phyloP scores from a whole-genome alignment of 2,888 invertebrate species.

The Chloroclystis v-ata region DNA sequence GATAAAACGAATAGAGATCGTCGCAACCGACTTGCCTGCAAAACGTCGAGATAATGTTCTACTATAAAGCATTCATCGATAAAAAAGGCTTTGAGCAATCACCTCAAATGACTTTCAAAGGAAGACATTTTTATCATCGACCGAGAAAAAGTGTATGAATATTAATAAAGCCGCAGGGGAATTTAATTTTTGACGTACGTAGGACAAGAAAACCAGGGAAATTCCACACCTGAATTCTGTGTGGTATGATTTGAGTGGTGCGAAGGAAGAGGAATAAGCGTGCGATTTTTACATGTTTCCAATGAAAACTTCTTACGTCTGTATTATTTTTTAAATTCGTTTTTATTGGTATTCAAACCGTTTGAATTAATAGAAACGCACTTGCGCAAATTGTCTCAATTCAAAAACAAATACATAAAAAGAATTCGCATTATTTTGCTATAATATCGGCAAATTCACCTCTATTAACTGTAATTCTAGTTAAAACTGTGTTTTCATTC shows the following conservation, averaged over 20 bases:
- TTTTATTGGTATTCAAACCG: too few species aligned
- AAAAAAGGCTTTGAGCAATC: slow-evolving; percentile 55
- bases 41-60: slow-evolving; percentile 29
- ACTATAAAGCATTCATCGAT: slow-evolving; percentile 37
- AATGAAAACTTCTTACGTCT: slow-evolving; percentile 33
- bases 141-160: slow-evolving; percentile 51
- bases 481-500: too few species aligned
- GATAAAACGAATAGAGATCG: slow-evolving; percentile 29
- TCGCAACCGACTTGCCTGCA: slow-evolving; percentile 26
- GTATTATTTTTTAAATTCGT: too few species aligned
- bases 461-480: too few species aligned
- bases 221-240: slow-evolving; percentile 53
- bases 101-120: slow-evolving; percentile 50
- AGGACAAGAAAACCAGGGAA: slow-evolving; percentile 48
- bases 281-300: slow-evolving; percentile 50
- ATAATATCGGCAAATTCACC: too few species aligned
- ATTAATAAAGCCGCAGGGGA: slow-evolving; percentile 55
- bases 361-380: too few species aligned
- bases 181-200: slow-evolving; percentile 61
- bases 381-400: too few species aligned
- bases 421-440: too few species aligned
- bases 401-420: too few species aligned
- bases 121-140: slow-evolving; percentile 45
- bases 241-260: slow-evolving; percentile 50
- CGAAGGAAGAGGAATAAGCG: slow-evolving; percentile 37